Evolutionary conservation across 2,797 vertebrate genomes (phyloP).

Genomic region (Cyprinella venusta): DNA sequence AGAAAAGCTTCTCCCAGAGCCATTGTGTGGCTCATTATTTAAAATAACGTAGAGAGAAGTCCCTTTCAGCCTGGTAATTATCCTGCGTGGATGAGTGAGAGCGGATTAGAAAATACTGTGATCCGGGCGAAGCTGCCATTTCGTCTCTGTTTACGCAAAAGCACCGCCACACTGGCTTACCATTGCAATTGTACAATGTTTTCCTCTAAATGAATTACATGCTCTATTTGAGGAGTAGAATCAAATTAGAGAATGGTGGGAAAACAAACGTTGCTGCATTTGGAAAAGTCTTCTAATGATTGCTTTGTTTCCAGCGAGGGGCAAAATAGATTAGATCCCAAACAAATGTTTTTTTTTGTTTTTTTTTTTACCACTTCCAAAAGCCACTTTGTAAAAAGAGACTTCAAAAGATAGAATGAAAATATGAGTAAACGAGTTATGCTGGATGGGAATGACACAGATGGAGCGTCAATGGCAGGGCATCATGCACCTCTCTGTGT

Average conservation of each 20-base stretch:
- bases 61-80: constrained; percentile 61
- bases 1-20: constrained; percentile 42
- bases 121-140: constrained; percentile 58
- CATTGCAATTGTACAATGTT: constrained; percentile 77
- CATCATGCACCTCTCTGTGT: not conserved
- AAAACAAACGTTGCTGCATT: constrained; percentile 60
- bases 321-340: constrained; percentile 46
- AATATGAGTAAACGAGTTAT: not conserved
- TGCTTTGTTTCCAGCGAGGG: constrained; percentile 40
- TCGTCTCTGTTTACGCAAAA: constrained; percentile 72
- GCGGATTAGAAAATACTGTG: constrained; percentile 56
- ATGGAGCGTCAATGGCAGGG: not conserved
- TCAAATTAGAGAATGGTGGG: constrained; percentile 75
- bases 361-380: constrained; percentile 35
- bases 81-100: constrained; percentile 55
- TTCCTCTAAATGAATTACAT: constrained; percentile 78
- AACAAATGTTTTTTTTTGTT: constrained; percentile 31
- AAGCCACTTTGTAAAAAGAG: constrained; percentile 26
- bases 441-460: not conserved
- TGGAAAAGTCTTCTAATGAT: constrained; percentile 52
- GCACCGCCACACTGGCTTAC: constrained; percentile 76
- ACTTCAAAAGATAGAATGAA: constrained; percentile 4
- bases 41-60: constrained; percentile 53
- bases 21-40: constrained; percentile 58
- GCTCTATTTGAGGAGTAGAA: constrained; percentile 79